phyloP scores from a whole-genome alignment of 1,140 invertebrate species.

The Habropoda laboriosa region DNA sequence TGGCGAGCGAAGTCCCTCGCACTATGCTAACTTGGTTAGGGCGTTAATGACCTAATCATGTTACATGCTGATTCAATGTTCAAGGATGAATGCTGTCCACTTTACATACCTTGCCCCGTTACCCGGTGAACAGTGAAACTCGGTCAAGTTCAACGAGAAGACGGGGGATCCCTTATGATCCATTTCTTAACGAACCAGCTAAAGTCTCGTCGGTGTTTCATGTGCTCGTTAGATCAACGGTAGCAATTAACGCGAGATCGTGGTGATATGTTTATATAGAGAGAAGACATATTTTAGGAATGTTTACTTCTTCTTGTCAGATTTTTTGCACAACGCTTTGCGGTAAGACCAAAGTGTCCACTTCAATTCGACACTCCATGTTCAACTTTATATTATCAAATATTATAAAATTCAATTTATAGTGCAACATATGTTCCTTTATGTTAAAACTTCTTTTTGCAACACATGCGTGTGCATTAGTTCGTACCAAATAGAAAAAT shows the following conservation, averaged over 20 bases:
- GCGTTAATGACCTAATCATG: slow-evolving; percentile 82
- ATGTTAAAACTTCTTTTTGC: too few species aligned
- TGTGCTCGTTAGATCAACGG: neutral
- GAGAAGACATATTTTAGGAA: too few species aligned
- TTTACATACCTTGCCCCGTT: slow-evolving; percentile 80
- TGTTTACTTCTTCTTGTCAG: too few species aligned
- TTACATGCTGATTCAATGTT: slow-evolving; percentile 82
- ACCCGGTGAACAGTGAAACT: slow-evolving; percentile 77
- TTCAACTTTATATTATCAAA: too few species aligned
- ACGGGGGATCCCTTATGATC: slow-evolving; percentile 41
- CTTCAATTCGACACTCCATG: too few species aligned
- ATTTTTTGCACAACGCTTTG: too few species aligned
- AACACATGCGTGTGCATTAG: too few species aligned
- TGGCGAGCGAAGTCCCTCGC: slow-evolving; percentile 79
- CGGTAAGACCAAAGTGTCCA: too few species aligned
- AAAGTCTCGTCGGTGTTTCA: neutral
- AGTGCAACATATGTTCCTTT: too few species aligned
- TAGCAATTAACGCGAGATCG: neutral
- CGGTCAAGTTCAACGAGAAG: slow-evolving; percentile 79
- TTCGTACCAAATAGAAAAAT: too few species aligned
- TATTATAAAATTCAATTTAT: too few species aligned
- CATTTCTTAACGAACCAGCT: slow-evolving; percentile 18
- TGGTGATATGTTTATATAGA: neutral
- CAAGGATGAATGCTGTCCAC: slow-evolving; percentile 82
- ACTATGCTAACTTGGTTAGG: slow-evolving; percentile 81